These are phyloP conservation scores for Gymnorhina tibicen DNA, from an alignment of 2,113 vertebrate genomes.

Conservation along the genomic window DNA sequence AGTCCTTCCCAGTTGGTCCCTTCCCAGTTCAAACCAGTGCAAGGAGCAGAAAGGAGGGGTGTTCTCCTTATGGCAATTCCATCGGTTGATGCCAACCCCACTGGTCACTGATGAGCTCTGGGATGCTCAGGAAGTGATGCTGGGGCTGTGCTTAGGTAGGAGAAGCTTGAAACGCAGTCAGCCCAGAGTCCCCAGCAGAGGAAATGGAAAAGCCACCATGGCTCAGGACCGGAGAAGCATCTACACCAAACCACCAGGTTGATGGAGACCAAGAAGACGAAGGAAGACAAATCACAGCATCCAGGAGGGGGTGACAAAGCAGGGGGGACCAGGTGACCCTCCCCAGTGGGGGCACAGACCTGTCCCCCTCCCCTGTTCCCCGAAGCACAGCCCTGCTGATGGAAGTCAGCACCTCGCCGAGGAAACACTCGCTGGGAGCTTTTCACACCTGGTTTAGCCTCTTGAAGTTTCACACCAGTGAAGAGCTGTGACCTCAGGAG, in stretches of 20 bases:
- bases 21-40: neutral
- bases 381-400: neutral
- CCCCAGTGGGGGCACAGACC: neutral
- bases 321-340: neutral
- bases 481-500: slow-evolving; percentile 52
- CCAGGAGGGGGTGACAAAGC: neutral
- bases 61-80: neutral
- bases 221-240: neutral
- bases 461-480: slow-evolving; percentile 41
- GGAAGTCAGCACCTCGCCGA: neutral
- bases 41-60: neutral
- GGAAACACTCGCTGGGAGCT: slow-evolving; percentile 9
- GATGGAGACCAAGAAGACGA: no score
- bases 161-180: neutral
- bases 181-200: neutral
- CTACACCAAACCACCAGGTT: neutral
- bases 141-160: neutral
- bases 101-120: fast-evolving
- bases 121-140: fast-evolving
- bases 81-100: neutral
- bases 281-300: neutral
- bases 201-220: neutral
- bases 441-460: slow-evolving; percentile 60
- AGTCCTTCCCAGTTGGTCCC: neutral
- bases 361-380: neutral